Evolutionary conservation across 2,113 vertebrate species (phyloP), one percentile per base, ranked within the genome.

Genomic region (Mola mola): DNA sequence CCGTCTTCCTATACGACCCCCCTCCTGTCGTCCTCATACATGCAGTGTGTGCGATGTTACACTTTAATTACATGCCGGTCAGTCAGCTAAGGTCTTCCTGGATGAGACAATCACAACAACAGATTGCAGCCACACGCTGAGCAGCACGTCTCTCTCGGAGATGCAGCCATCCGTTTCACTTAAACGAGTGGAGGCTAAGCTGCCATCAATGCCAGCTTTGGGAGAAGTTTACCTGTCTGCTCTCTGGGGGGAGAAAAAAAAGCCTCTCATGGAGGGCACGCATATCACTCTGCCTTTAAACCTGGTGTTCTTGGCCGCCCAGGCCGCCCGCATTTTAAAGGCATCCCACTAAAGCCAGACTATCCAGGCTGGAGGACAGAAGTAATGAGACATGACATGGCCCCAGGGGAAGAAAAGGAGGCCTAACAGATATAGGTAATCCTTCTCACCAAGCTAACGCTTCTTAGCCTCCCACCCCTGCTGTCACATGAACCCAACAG

Each of bases 371-470:
- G 69, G 46, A 71, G 75, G 72, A 59, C 79, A 88, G 76, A 75
- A 84, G 82, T 90, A 89, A 90, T 89, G 77, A 88, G 80, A 87
- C 68, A 13, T 77, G 87, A 89, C 86, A 79, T 81, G 8, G 57
- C 42, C 72, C 17, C 12, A 37, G 66, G 67, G 50, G 78, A 50
- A 74, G 68, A 85, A 82, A 83, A 81, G 75, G 72, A 81, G 75
- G 64, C 67, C 78, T 70, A 78, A 78, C 66, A 85, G 82, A 87
- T 87, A 56, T 19, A 66, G 60, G 72, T 89, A 91, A 91, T 90
- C 88, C 87, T 68, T 87, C 83, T 87, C 85, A 88, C 81, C 70
- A 61, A 53, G 72, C 70, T 62, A 66, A 79, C 75, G 43, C 76
- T 59, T 77, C 75, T 84, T 75, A 73, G 63, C 75, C 63, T 75